A percentile compares a stretch with the other conserved stretches of the same genome.
phyloP scores from a whole-genome alignment of 2,797 vertebrate genomes.

The Sebastiscus albofasciatus region DNA sequence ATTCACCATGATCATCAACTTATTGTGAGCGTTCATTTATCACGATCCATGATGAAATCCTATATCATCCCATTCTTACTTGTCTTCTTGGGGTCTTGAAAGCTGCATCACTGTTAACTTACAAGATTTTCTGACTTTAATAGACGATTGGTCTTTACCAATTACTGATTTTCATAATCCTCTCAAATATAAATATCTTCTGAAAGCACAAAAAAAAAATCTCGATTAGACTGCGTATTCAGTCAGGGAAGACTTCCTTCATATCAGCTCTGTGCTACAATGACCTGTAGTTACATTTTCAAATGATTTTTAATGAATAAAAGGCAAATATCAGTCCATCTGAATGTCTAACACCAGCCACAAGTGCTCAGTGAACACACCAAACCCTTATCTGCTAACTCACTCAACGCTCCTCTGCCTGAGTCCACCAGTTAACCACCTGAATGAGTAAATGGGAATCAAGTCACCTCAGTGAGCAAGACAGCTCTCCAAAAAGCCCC shows the following conservation, averaged over 20 bases:
- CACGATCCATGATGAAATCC: no score
- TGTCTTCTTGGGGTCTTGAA: neutral
- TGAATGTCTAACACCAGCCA: neutral
- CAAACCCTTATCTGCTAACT: neutral
- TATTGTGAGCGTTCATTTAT: accelerated
- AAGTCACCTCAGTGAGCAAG: neutral
- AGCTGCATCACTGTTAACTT: no score
- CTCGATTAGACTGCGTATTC: neutral
- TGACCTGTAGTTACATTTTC: neutral
- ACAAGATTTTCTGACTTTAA: neutral
- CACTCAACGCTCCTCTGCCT: neutral
- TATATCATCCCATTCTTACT: accelerated
- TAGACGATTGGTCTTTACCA: neutral
- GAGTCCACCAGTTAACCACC: neutral
- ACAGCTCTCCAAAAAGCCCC: neutral
- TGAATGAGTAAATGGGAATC: conserved; percentile 7
- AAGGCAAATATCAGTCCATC: neutral
- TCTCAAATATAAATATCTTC: neutral
- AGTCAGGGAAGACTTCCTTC: neutral
- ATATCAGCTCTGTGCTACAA: neutral
- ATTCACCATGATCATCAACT: no score
- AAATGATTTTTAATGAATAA: neutral
- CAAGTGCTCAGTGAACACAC: neutral
- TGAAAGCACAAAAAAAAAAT: neutral
- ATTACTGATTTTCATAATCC: neutral